Evolutionary conservation across 2,113 vertebrate species (phyloP).

Genomic region (Otocyon megalotis): DNA sequence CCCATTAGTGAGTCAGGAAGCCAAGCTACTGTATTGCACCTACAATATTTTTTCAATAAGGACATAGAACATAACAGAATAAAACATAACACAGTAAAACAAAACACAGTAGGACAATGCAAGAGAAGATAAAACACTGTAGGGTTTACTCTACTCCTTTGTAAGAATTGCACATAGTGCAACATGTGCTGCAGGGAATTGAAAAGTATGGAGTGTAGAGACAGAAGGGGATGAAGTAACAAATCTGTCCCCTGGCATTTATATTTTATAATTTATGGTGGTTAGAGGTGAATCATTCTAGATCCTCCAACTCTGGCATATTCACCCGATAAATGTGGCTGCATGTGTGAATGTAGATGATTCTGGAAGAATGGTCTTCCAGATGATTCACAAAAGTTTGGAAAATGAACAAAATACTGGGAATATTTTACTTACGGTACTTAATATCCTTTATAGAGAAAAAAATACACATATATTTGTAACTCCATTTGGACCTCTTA

Average conservation of each 20-base stretch:
- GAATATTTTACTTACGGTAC: background rate
- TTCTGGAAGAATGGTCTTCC: fast-evolving
- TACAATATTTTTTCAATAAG: background rate
- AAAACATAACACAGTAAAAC: background rate
- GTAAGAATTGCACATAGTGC: background rate
- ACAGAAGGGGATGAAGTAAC: background rate
- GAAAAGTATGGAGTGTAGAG: background rate
- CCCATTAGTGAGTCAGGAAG: background rate
- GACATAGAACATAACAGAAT: background rate
- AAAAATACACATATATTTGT: background rate
- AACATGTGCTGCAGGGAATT: background rate
- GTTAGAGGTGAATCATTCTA: background rate
- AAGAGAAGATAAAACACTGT: background rate
- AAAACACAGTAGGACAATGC: background rate
- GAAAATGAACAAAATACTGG: background rate
- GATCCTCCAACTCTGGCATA: background rate
- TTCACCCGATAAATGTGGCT: background rate
- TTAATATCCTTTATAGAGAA: background rate
- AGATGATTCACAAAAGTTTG: background rate
- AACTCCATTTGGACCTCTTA: background rate
- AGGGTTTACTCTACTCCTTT: background rate
- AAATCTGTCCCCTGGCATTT: background rate
- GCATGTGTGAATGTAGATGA: fast-evolving
- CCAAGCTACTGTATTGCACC: background rate
- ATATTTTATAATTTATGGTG: background rate